Base-by-base conservation (phyloP, 2,113 vertebrate genomes). In the Sclerurus mexicanus region DNA sequence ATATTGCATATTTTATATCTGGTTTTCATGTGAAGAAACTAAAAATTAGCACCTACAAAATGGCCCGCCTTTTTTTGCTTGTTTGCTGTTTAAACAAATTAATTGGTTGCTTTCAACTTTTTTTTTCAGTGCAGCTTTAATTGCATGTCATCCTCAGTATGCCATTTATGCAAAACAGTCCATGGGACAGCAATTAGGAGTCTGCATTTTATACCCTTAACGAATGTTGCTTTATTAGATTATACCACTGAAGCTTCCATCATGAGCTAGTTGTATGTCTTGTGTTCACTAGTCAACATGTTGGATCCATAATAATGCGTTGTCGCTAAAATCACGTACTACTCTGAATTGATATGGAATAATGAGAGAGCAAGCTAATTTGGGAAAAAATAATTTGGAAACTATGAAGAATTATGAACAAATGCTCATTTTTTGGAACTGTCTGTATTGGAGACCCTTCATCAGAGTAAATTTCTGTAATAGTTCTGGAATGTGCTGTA, bases 81-180 rank as follows among this genome's bases (percentile, higher is more conserved):
- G 49, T 74, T 91, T 94, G 40, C 47, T 79, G 14, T 85, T 92
- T 79, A 64, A 91, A 56, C 22, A 72, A 84, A 93, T 46, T 55
- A 76, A 71, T 91, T 66, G 7, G 8, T 74, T 78, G 42, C 44
- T 92, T 83, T 88, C 14, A 13, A 27, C 7, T 31, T 68, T 63
- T 85, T 85, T 67, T 73, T 59, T 25, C 15, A 40, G 31, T 62
- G 31, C 28, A 66, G 28, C 24, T 90, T 91, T 87, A 91, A 59
- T 74, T 92, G 14, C 10, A 11, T 59, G n/a, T 69, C 28, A 58
- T 87, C 27, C 81, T 15, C 35, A 89, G 44, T n/a, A 47, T 24
- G 46, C 49, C 19, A 14, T 69, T 93, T 94, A 71, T 66, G 35
- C 47, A 79, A 73, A 93, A 30, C 39, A 71, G 56, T 78, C 53